Evolutionary conservation across 2,888 invertebrate genomes (phyloP).

Genomic region (Hydrotaea diabolus): DNA sequence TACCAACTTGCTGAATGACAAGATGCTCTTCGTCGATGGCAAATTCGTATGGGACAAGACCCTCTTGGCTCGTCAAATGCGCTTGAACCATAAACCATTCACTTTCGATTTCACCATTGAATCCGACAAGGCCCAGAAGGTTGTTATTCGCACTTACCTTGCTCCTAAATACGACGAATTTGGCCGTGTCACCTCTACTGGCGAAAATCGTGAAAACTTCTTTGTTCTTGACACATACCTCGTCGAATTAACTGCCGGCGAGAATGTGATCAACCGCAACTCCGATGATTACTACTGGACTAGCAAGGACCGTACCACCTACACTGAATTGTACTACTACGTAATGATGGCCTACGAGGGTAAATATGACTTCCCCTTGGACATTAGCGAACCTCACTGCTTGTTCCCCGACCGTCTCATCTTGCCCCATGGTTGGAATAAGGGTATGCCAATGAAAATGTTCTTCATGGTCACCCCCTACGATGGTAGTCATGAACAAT

Average conservation of each 20-base stretch:
- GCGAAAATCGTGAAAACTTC: constrained; percentile 83
- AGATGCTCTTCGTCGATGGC: constrained; percentile 70
- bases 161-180: constrained; percentile 86
- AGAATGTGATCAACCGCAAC: constrained; percentile 74
- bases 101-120: constrained; percentile 83
- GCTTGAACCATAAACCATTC: constrained; percentile 87
- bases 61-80: constrained; percentile 83
- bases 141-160: constrained; percentile 85
- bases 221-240: constrained; percentile 85
- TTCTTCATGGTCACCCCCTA: constrained; percentile 83
- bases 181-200: constrained; percentile 82
- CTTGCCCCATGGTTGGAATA: constrained; percentile 84
- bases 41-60: constrained; percentile 77
- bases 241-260: constrained; percentile 82
- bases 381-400: constrained; percentile 81
- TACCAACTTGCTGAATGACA: constrained; percentile 73
- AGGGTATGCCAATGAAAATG: constrained; percentile 84
- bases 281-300: constrained; percentile 76
- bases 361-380: constrained; percentile 79
- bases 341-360: constrained; percentile 75
- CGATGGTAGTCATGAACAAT: constrained; percentile 71
- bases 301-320: constrained; percentile 82
- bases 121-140: constrained; percentile 83
- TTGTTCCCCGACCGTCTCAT: constrained; percentile 84
- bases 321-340: constrained; percentile 80